Evolutionary conservation across 2,113 vertebrate species (phyloP).

Genomic region (Struthidea cinerea): DNA sequence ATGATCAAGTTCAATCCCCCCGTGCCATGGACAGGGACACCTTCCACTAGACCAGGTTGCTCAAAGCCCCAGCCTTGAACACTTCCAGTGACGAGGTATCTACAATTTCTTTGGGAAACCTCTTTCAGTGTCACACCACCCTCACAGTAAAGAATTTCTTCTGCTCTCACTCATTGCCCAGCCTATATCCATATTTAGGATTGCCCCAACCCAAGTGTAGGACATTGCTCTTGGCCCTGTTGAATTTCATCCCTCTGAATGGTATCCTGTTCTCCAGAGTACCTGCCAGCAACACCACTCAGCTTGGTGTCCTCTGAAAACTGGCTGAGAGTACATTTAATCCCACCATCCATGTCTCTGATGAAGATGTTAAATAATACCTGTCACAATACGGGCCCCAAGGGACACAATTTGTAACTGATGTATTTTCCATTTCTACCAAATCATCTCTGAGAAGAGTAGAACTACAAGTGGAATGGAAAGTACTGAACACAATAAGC

Average conservation of each 20-base stretch:
- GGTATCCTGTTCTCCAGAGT: not conserved
- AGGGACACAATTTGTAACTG: not conserved
- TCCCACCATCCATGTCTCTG: too few species aligned
- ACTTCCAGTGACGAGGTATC: fast-evolving
- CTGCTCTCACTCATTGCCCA: not conserved
- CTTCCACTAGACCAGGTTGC: too few species aligned
- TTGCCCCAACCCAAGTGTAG: not conserved
- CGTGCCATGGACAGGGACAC: fast-evolving
- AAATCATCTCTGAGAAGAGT: not conserved
- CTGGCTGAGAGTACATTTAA: not conserved
- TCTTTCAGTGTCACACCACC: not conserved
- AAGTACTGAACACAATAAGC: not conserved
- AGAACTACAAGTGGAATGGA: not conserved
- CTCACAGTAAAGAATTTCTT: not conserved
- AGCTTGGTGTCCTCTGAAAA: not conserved
- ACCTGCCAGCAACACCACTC: not conserved
- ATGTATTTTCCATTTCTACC: not conserved
- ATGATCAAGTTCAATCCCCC: fast-evolving
- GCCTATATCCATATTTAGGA: not conserved
- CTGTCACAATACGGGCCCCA: fast-evolving
- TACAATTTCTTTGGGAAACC: not conserved
- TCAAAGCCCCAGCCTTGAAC: not conserved
- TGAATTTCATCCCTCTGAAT: not conserved
- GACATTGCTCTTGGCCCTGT: too few species aligned
- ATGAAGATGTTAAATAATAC: not conserved